phyloP scores from a whole-genome alignment of 2,113 vertebrate genomes.

The Globicephala melas region DNA sequence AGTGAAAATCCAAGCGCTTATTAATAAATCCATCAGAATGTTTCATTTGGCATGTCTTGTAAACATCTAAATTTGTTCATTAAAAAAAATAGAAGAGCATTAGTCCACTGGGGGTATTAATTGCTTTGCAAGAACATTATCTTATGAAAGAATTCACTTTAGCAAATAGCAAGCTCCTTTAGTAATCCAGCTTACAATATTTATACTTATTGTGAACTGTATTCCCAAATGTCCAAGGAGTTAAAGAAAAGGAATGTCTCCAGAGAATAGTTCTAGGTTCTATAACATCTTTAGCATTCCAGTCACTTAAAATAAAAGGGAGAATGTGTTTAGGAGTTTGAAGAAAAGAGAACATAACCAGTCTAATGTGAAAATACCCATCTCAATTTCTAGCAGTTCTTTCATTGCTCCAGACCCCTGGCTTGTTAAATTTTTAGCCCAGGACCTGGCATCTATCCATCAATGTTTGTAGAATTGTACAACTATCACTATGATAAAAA shows the following conservation, averaged over 20 bases:
- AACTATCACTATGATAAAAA: neutral
- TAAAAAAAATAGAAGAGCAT: slow-evolving; percentile 24
- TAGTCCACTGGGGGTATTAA: neutral
- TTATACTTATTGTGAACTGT: slow-evolving; percentile 27
- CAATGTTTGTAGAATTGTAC: neutral
- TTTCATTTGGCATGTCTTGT: slow-evolving; percentile 7
- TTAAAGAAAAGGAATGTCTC: neutral
- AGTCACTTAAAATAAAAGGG: neutral
- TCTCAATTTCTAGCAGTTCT: neutral
- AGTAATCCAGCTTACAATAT: neutral
- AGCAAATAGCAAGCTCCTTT: slow-evolving; percentile 5
- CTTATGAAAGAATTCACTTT: slow-evolving; percentile 30
- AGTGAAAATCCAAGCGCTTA: neutral
- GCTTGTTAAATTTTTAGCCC: neutral
- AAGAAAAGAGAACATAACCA: neutral
- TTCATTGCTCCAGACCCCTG: neutral
- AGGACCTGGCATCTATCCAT: neutral
- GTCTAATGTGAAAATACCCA: neutral
- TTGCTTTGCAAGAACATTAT: neutral
- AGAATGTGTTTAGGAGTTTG: neutral
- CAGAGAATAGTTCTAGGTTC: neutral
- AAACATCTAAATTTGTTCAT: slow-evolving; percentile 33
- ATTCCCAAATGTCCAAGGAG: neutral
- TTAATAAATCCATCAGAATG: slow-evolving; percentile 21
- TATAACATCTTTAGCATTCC: neutral